These are phyloP conservation scores for Hoplodrina blanda DNA, from an alignment of 2,888 invertebrate species.

Conservation along the genomic window DNA sequence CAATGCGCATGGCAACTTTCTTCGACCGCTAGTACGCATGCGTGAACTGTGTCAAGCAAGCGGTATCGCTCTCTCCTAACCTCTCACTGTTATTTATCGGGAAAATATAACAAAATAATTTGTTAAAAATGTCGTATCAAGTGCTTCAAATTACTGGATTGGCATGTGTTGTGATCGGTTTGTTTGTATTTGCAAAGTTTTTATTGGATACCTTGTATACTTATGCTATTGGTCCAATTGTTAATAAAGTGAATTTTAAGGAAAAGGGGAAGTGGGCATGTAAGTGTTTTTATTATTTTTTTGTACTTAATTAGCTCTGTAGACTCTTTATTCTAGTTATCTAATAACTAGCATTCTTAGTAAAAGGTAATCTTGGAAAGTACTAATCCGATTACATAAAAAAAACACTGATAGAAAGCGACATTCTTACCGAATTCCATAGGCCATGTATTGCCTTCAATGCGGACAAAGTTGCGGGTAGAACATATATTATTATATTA, in stretches of 20 bases:
- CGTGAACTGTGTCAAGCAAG: slow-evolving; percentile 83
- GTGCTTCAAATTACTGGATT: slow-evolving; percentile 84
- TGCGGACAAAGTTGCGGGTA: too few species aligned
- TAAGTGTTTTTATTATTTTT: slow-evolving; percentile 83
- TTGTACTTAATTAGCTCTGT: neutral
- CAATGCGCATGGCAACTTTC: slow-evolving; percentile 84
- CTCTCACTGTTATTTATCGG: slow-evolving; percentile 67
- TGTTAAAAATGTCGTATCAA: slow-evolving; percentile 63
- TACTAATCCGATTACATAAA: too few species aligned
- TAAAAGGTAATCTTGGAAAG: too few species aligned
- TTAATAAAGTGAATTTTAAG: slow-evolving; percentile 92
- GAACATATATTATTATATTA: too few species aligned
- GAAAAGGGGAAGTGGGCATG: slow-evolving; percentile 95
- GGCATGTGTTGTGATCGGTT: slow-evolving; percentile 76
- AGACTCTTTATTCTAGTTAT: too few species aligned
- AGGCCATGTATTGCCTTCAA: too few species aligned
- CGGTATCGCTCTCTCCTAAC: slow-evolving; percentile 79
- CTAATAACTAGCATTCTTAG: too few species aligned
- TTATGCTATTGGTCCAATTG: slow-evolving; percentile 88
- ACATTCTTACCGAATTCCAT: too few species aligned
- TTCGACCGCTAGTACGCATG: slow-evolving; percentile 85
- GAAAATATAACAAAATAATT: slow-evolving; percentile 47
- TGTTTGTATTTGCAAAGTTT: slow-evolving; percentile 72
- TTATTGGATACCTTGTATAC: slow-evolving; percentile 75
- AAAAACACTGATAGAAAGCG: too few species aligned